Evolutionary conservation across 2,113 vertebrate genomes (phyloP).

Genomic region (Peromyscus californicus): DNA sequence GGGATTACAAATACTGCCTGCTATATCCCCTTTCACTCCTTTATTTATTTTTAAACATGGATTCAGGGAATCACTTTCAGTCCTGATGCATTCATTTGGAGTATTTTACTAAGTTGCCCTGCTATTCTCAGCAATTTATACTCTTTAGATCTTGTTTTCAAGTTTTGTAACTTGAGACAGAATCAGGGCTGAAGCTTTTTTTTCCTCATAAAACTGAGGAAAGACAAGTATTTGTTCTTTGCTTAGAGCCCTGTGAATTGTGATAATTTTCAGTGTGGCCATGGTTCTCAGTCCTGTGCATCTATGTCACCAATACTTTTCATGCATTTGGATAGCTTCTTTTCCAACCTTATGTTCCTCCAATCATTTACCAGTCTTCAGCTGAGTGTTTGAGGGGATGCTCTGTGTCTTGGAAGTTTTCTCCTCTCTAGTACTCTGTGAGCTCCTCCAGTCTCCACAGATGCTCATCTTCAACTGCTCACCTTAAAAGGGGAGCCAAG

Average conservation of each 20-base stretch:
- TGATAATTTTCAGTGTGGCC: not conserved
- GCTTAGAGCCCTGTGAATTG: not conserved
- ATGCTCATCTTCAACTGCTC: not conserved
- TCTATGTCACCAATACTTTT: not conserved
- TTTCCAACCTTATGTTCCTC: not conserved
- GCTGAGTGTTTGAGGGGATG: not conserved
- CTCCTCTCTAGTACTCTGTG: not conserved
- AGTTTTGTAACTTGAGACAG: not conserved
- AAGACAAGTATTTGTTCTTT: not conserved
- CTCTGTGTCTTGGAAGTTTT: not conserved
- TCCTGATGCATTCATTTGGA: not conserved
- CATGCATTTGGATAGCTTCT: not conserved
- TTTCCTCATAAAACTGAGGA: not conserved
- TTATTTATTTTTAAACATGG: not conserved
- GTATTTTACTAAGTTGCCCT: not conserved
- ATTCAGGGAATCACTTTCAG: not conserved
- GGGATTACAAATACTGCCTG: not conserved
- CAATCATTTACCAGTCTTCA: not conserved
- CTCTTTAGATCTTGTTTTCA: constrained; percentile 19
- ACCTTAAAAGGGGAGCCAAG: not conserved
- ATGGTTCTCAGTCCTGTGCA: not conserved
- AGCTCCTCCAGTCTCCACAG: not conserved
- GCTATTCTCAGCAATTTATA: not conserved
- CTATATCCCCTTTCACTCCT: not conserved
- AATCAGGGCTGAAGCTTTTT: not conserved